phyloP scores from a whole-genome alignment of 2,888 invertebrate species.

The Linnaemya tessellans region DNA sequence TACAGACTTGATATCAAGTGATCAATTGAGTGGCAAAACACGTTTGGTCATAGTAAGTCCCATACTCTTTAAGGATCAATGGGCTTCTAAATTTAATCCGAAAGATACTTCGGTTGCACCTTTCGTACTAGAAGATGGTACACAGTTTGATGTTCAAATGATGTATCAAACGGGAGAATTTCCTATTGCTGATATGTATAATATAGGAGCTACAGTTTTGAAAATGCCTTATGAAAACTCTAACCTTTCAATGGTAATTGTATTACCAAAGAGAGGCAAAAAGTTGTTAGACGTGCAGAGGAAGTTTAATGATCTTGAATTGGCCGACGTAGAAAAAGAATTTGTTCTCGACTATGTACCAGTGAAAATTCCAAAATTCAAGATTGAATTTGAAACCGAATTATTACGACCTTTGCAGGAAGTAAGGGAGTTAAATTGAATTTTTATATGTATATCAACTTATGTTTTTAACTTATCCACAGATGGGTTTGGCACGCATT shows the following conservation, averaged over 20 bases:
- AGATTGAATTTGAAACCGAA: slow-evolving; percentile 89
- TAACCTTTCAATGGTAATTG: slow-evolving; percentile 89
- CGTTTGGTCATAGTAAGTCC: slow-evolving; percentile 92
- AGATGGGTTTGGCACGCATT: slow-evolving; percentile 88
- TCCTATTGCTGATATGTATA: slow-evolving; percentile 84
- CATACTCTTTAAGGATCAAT: slow-evolving; percentile 92
- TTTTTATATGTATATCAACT: slow-evolving; percentile 77
- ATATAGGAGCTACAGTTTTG: slow-evolving; percentile 81
- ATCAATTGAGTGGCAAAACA: slow-evolving; percentile 84
- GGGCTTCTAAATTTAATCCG: slow-evolving; percentile 85
- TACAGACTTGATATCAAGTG: slow-evolving; percentile 87
- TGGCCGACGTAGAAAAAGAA: neutral
- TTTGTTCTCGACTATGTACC: too few relatives aligned
- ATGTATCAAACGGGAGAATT: slow-evolving; percentile 77
- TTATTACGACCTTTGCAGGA: slow-evolving; percentile 85
- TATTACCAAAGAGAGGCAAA: slow-evolving; percentile 89
- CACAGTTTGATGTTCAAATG: slow-evolving; percentile 85
- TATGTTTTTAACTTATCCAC: neutral
- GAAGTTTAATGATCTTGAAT: slow-evolving; percentile 84
- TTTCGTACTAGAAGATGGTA: too few relatives aligned
- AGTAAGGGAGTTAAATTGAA: slow-evolving; percentile 79
- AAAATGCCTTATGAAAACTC: slow-evolving; percentile 89
- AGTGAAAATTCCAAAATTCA: slow-evolving; percentile 91
- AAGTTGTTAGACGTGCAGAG: slow-evolving; percentile 87
- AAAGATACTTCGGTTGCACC: slow-evolving; percentile 83